These are phyloP conservation scores for Alligator sinensis DNA, from an alignment of 2,113 vertebrate genomes.

Conservation along the genomic window DNA sequence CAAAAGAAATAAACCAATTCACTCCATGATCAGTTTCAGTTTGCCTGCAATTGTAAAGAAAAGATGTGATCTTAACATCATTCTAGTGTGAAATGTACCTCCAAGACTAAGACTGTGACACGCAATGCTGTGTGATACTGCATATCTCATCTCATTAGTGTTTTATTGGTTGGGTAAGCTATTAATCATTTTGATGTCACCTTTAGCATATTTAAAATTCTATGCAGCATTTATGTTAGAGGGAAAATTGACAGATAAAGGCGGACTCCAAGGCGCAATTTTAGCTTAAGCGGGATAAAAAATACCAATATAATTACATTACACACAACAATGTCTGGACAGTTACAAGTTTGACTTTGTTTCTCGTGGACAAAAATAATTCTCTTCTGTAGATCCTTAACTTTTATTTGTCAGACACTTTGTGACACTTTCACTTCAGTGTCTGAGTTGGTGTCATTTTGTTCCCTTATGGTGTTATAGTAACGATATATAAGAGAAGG, in stretches of 20 bases:
- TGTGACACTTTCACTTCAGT: slow-evolving; percentile 55
- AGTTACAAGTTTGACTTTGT: slow-evolving; percentile 49
- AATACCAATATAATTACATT: slow-evolving; percentile 41
- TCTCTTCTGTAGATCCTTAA: slow-evolving; percentile 42
- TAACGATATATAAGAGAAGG: slow-evolving; percentile 37
- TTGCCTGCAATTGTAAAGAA: background rate
- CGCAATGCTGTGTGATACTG: background rate
- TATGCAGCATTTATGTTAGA: background rate
- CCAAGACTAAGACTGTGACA: background rate
- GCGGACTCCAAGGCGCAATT: slow-evolving; percentile 38
- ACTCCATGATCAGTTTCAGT: background rate
- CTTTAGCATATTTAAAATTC: slow-evolving; percentile 37
- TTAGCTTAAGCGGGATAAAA: slow-evolving; percentile 46
- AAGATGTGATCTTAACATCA: background rate
- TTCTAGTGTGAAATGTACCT: background rate
- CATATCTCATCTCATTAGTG: slow-evolving; percentile 41
- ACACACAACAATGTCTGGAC: slow-evolving; percentile 30
- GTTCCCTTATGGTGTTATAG: background rate
- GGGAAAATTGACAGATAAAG: background rate
- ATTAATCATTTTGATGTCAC: slow-evolving; percentile 70
- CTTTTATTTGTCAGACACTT: slow-evolving; percentile 41
- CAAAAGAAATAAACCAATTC: background rate
- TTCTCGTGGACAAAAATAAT: slow-evolving; percentile 51
- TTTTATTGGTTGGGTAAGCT: slow-evolving; percentile 18
- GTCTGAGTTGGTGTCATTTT: slow-evolving; percentile 16